Percentiles rank a stretch among this genome's conserved stretches.
Evolutionary conservation across 2,797 vertebrate species (phyloP).

Genomic region (Sebastes oblongus): DNA sequence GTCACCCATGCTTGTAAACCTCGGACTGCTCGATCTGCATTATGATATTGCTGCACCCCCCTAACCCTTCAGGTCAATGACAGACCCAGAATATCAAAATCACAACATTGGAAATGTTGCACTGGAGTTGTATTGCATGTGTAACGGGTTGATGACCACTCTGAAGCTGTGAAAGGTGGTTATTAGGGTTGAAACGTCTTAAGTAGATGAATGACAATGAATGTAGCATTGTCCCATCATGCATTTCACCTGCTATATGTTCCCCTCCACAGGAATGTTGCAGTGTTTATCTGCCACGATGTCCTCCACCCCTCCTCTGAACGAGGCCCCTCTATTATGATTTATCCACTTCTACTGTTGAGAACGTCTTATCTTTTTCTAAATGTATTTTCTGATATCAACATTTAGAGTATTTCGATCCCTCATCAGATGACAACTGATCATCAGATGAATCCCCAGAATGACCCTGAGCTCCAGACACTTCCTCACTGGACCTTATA

Average conservation of each 20-base stretch:
- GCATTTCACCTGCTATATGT: conserved; percentile 40
- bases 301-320: conserved; percentile 12
- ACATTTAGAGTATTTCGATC: conserved; percentile 1
- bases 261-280: conserved; percentile 40
- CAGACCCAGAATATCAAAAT: too few species aligned
- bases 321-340: not conserved
- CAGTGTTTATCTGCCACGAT: conserved; percentile 27
- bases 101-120: not conserved
- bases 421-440: not conserved
- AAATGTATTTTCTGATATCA: not conserved
- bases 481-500: conserved; percentile 15
- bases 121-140: not conserved
- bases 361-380: not conserved
- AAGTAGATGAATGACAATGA: conserved; percentile 1
- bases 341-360: not conserved
- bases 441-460: conserved; percentile 15
- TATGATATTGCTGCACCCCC: conserved; percentile 10
- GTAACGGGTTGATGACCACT: not conserved
- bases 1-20: conserved; percentile 43
- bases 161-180: not conserved
- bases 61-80: not conserved
- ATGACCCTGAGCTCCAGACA: conserved; percentile 1
- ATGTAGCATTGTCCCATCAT: conserved; percentile 20
- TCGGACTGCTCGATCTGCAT: conserved; percentile 37
- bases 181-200: not conserved